These are phyloP conservation scores for Drosophila merina DNA, from an alignment of 2,888 invertebrate genomes.

Conservation along the genomic window DNA sequence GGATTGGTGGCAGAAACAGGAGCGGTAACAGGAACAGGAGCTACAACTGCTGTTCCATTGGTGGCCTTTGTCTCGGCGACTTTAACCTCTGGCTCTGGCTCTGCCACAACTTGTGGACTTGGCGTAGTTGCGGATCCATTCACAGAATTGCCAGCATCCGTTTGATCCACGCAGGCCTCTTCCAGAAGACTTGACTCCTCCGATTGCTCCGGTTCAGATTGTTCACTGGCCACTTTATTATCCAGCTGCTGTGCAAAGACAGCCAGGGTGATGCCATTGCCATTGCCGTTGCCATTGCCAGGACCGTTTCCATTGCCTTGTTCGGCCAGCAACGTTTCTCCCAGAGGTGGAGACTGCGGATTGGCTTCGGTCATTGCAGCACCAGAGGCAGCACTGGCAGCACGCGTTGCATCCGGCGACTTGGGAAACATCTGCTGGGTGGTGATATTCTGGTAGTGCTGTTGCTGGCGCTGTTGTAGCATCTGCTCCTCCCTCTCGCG, in stretches of 20 bases:
- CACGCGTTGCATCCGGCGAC: slow-evolving; percentile 61
- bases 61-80: slow-evolving; percentile 28
- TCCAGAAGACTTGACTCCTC: slow-evolving; percentile 23
- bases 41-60: slow-evolving; percentile 35
- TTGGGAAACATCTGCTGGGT: slow-evolving; percentile 82
- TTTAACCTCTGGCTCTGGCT: slow-evolving; percentile 34
- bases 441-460: slow-evolving; percentile 81
- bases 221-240: slow-evolving; percentile 68
- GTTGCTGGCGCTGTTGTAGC: slow-evolving; percentile 82
- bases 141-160: slow-evolving; percentile 54
- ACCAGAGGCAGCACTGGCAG: slow-evolving; percentile 51
- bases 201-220: slow-evolving; percentile 44
- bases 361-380: slow-evolving; percentile 43
- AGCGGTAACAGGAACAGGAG: slow-evolving; percentile 9
- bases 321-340: slow-evolving; percentile 56
- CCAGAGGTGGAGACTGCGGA: slow-evolving; percentile 44
- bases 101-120: slow-evolving; percentile 11
- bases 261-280: slow-evolving; percentile 63
- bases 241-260: slow-evolving; percentile 76
- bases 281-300: slow-evolving; percentile 25
- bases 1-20: slow-evolving; percentile 26
- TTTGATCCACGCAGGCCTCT: slow-evolving; percentile 64
- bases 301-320: slow-evolving; percentile 47
- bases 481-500: slow-evolving; percentile 83
- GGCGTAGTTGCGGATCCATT: slow-evolving; percentile 42